Percentiles rank a stretch among this genome's conserved stretches.
These are phyloP conservation scores for Ctenopoma multispine DNA, from an alignment of 2,797 vertebrate genomes.

Conservation along the genomic window DNA sequence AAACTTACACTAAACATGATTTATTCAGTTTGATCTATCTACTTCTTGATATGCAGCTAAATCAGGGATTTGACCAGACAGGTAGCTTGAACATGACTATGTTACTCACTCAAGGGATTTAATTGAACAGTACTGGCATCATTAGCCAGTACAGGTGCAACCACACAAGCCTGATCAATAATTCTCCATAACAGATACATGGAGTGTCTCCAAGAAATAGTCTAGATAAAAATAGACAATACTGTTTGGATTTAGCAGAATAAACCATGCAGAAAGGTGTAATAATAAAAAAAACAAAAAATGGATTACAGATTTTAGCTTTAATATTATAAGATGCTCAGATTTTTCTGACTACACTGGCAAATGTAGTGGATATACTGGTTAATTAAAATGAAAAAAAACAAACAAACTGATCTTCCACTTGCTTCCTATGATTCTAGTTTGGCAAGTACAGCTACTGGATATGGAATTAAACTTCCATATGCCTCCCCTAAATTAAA, in stretches of 20 bases:
- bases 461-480: too few relatives aligned
- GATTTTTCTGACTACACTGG: too few relatives aligned
- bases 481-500: too few relatives aligned
- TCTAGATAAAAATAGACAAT: too few relatives aligned
- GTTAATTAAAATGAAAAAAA: too few relatives aligned
- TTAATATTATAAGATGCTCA: neutral
- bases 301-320: neutral
- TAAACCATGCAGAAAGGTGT: neutral
- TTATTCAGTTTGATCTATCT: slow-evolving; percentile 35
- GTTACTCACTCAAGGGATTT: slow-evolving; percentile 26
- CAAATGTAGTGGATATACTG: too few relatives aligned
- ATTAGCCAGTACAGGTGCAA: slow-evolving; percentile 29
- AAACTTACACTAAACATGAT: slow-evolving; percentile 18
- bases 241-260: neutral
- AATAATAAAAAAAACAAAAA: neutral
- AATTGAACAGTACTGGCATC: slow-evolving; percentile 24
- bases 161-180: slow-evolving; percentile 22
- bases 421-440: too few relatives aligned
- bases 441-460: too few relatives aligned
- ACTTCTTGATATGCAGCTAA: slow-evolving; percentile 17
- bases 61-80: slow-evolving; percentile 27
- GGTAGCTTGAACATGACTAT: slow-evolving; percentile 31
- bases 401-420: too few relatives aligned
- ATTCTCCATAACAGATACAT: slow-evolving; percentile 19
- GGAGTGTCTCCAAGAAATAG: neutral